These are phyloP conservation scores for Microctonus aethiopoides DNA, from an alignment of 2,888 invertebrate species.

Conservation along the genomic window DNA sequence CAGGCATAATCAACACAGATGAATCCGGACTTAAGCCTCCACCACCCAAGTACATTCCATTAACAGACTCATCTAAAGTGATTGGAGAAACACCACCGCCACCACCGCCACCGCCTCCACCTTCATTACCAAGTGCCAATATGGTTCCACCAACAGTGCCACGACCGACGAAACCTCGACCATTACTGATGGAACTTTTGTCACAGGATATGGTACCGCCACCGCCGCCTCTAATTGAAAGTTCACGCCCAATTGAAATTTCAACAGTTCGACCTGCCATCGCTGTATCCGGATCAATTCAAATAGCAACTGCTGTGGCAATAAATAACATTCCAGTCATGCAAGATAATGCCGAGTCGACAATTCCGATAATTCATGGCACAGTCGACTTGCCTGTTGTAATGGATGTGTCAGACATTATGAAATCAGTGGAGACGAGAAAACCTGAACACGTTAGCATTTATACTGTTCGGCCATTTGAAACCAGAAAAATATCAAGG, in stretches of 20 bases:
- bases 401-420: slow-evolving; percentile 59
- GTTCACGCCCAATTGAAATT: slow-evolving; percentile 53
- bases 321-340: slow-evolving; percentile 62
- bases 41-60: slow-evolving; percentile 60
- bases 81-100: slow-evolving; percentile 45
- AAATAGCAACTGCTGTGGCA: slow-evolving; percentile 62
- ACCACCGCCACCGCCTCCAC: slow-evolving; percentile 41
- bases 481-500: slow-evolving; percentile 57
- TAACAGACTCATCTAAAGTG: slow-evolving; percentile 51
- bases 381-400: slow-evolving; percentile 63
- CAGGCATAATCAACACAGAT: slow-evolving; percentile 40
- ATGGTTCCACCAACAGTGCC: slow-evolving; percentile 56
- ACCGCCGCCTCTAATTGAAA: slow-evolving; percentile 48
- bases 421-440: slow-evolving; percentile 52
- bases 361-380: slow-evolving; percentile 64
- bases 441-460: slow-evolving; percentile 59
- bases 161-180: slow-evolving; percentile 54
- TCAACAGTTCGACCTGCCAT: slow-evolving; percentile 58
- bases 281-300: slow-evolving; percentile 63
- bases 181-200: slow-evolving; percentile 60
- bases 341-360: slow-evolving; percentile 60
- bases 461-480: slow-evolving; percentile 61
- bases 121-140: slow-evolving; percentile 49
- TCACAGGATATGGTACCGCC: slow-evolving; percentile 65
- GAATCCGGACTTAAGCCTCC: slow-evolving; percentile 54